These are phyloP conservation scores for Micronycteris hirsuta DNA, from an alignment of 2,113 vertebrate species.

Conservation along the genomic window DNA sequence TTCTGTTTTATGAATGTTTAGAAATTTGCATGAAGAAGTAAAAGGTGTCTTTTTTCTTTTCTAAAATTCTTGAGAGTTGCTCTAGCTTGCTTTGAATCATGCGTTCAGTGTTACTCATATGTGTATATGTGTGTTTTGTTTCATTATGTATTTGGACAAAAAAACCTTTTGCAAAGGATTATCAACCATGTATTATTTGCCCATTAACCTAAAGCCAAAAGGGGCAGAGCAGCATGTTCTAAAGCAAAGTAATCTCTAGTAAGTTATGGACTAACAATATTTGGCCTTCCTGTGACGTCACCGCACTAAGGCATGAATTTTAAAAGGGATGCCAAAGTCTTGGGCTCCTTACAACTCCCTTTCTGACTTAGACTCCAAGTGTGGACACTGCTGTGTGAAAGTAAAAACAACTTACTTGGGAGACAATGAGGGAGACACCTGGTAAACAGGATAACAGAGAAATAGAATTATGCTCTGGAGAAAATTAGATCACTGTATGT, in stretches of 20 bases:
- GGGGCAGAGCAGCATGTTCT: conserved; percentile 5
- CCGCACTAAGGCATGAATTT: not conserved
- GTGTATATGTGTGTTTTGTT: not conserved
- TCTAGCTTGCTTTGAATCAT: not conserved
- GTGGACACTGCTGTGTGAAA: not conserved
- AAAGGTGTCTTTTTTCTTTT: not conserved
- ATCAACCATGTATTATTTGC: conserved; percentile 18
- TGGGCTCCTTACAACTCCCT: not conserved
- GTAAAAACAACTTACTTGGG: conserved; percentile 19
- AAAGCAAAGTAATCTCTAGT: conserved; percentile 3
- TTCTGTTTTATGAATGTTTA: not conserved
- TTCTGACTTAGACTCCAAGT: too few relatives aligned
- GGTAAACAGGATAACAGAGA: not conserved
- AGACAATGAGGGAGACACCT: not conserved
- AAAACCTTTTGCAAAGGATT: not conserved
- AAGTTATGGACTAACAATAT: conserved; percentile 41
- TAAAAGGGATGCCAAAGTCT: conserved; percentile 7
- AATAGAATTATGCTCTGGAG: not conserved
- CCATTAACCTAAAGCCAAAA: conserved; percentile 35
- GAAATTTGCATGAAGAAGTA: not conserved
- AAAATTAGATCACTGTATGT: not conserved
- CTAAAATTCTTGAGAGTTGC: not conserved
- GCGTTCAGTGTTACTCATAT: not conserved
- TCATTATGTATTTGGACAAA: not conserved
- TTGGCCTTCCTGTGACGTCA: not conserved